phyloP scores from a whole-genome alignment of 2,797 vertebrate species.

The Megaceryle alcyon region DNA sequence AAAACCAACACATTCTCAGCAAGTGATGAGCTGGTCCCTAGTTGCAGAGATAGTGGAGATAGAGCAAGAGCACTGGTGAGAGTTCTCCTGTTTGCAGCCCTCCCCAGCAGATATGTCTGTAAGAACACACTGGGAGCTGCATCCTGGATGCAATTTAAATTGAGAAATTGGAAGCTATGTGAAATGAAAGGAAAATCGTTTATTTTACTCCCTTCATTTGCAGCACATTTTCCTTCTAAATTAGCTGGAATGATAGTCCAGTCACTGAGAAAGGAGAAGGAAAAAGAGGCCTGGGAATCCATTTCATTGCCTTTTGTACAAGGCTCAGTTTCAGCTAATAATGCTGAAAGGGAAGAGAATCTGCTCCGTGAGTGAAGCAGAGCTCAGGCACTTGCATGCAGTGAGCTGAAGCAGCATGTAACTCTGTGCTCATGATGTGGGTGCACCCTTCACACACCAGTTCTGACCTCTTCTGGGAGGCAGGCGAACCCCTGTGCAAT shows the following conservation, averaged over 20 bases:
- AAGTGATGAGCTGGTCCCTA: background rate
- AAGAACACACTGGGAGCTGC: background rate
- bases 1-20: accelerated
- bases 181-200: background rate
- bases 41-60: background rate
- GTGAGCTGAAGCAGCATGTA: background rate
- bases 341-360: background rate
- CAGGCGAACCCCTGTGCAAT: background rate
- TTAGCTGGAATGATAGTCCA: background rate
- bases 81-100: background rate
- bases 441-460: background rate
- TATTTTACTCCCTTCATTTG: background rate
- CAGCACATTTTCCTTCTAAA: background rate
- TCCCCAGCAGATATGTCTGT: background rate
- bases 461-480: background rate
- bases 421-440: background rate
- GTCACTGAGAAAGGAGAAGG: background rate
- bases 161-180: background rate
- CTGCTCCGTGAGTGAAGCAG: background rate
- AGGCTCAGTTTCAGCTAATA: background rate
- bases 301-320: background rate
- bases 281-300: background rate
- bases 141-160: background rate
- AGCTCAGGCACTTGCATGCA: background rate
- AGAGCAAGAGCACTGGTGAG: background rate